Evolutionary conservation across 2,113 vertebrate genomes (phyloP).

Genomic region (Lepidothrix coronata): DNA sequence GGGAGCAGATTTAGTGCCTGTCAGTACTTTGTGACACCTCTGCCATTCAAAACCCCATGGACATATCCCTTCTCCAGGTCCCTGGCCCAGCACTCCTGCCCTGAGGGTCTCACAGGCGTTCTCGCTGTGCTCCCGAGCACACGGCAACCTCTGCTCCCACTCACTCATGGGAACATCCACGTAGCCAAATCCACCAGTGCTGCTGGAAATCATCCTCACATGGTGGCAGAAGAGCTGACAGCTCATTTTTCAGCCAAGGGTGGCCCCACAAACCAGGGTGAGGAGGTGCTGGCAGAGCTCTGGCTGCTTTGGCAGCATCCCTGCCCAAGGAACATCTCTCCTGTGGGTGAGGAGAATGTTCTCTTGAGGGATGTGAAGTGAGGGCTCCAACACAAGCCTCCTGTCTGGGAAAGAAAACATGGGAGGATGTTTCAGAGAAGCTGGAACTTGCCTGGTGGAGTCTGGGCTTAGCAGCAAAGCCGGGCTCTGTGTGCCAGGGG

Average conservation of each 20-base stretch:
- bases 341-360: background rate
- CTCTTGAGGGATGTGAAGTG: background rate
- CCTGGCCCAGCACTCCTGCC: fast-evolving
- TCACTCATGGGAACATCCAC: fast-evolving
- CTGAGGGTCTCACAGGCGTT: background rate
- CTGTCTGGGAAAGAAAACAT: background rate
- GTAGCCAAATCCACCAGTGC: background rate
- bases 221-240: background rate
- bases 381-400: background rate
- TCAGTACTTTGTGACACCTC: background rate
- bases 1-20: background rate
- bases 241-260: background rate
- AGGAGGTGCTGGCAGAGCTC: background rate
- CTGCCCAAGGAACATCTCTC: background rate
- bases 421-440: background rate
- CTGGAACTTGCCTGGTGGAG: background rate
- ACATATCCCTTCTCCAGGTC: background rate
- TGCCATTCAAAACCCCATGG: background rate
- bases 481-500: background rate
- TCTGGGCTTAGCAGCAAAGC: background rate
- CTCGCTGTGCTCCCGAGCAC: fast-evolving
- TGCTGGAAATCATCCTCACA: background rate
- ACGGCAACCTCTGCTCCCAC: background rate
- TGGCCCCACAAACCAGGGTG: background rate
- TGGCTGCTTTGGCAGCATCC: background rate